Evolutionary conservation across 35 echinoderm and acorn worm genomes (phyloP), one percentile per base, ranked within the genome.

Genomic region (Nesometra sesokonis): DNA sequence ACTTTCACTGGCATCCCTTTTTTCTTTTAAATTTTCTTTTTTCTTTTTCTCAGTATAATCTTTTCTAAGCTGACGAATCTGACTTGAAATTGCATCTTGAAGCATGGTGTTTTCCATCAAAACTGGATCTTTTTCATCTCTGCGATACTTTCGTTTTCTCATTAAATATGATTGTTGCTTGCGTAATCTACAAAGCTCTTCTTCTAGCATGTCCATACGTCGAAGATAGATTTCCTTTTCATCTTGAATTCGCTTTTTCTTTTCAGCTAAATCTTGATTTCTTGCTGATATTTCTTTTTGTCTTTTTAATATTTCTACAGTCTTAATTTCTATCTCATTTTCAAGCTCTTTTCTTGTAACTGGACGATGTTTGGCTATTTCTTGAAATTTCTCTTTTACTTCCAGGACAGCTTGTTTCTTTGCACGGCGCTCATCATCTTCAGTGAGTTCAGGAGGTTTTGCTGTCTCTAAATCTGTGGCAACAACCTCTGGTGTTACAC

Each of bases 101-200:
- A 88, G 84, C 46, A 88, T 77, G 37, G 34, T 90, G 57, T 94
- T 99, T 86, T 99, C 87, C 77, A 84, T 35, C 30, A 99, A 37
- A 7, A 87, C 57, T 38, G 96, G 88, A 78, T 99, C 96, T 89
- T 92, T 94, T 32, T 92, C 88, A 87, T 89, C 92, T 52, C 86
- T 92, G 37, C 88, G 77, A 34, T 86, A 80, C 33, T 94, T 86
- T 82, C 86, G 93, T 77, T 93, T 91, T 19, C 96, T 85, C 82
- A 92, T 78, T 17, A 99, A 81, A 8, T 99, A 90, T 29, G 89
- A 93, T 81, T 99, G 89, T 76, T 92, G 90, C 77, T 92, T 99
- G 30, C 85, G 82, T 35, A 97, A 80, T 39, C 85, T 86, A 67
- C 82, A 82, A 19, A 92, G 85, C 33, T 91, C 96, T 31, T 88